These are phyloP conservation scores for Dryococelus australis DNA, from an alignment of 2,888 invertebrate species.

Conservation along the genomic window DNA sequence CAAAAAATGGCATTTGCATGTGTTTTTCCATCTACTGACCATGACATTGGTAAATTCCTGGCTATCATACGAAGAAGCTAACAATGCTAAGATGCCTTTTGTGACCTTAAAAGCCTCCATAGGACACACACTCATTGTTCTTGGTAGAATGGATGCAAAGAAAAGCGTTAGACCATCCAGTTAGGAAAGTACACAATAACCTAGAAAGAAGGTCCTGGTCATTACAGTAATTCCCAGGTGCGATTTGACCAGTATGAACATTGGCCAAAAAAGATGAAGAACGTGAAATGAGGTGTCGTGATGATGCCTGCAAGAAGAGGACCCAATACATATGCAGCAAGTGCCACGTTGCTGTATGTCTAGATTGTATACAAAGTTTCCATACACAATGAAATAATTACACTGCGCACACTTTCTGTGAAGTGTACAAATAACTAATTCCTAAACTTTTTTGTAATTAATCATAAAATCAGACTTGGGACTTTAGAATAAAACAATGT, in stretches of 20 bases:
- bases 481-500: neutral
- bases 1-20: constrained; percentile 31
- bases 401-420: fast-evolving
- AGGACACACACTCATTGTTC: neutral
- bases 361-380: constrained; percentile 24
- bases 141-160: neutral
- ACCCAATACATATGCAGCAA: constrained; percentile 19
- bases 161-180: constrained; percentile 19
- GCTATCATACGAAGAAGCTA: constrained; percentile 30
- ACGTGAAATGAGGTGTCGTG: constrained; percentile 26
- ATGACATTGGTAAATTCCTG: constrained; percentile 29
- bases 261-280: constrained; percentile 29
- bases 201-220: neutral
- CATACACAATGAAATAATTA: neutral
- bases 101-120: neutral
- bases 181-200: constrained; percentile 12
- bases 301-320: constrained; percentile 31
- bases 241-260: constrained; percentile 31
- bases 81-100: neutral
- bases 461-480: no score
- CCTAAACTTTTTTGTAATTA: neutral
- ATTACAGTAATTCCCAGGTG: neutral
- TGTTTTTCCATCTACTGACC: constrained; percentile 34
- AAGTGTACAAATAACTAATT: neutral
- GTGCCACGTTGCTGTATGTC: constrained; percentile 30